These are phyloP conservation scores for Odobenus rosmarus DNA, from an alignment of 2,113 vertebrate species.

Conservation along the genomic window DNA sequence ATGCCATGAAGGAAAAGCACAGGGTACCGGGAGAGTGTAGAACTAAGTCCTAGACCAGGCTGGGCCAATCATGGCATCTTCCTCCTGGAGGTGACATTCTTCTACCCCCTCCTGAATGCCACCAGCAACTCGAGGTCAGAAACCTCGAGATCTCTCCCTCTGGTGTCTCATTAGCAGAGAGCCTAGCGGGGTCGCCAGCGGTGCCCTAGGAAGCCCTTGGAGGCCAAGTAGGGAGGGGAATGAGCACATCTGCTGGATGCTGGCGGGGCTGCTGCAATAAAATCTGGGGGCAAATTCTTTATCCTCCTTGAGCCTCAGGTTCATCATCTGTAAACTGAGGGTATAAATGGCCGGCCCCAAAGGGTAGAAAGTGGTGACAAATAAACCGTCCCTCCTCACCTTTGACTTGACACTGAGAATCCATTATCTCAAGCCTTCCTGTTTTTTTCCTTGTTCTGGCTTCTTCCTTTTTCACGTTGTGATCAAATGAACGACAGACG, in stretches of 20 bases:
- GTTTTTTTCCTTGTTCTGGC: neutral
- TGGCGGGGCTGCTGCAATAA: no score
- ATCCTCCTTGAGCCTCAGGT: neutral
- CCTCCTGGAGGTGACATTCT: neutral
- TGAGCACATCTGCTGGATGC: accelerated
- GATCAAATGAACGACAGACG: neutral
- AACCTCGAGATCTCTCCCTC: neutral
- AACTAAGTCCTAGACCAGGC: neutral
- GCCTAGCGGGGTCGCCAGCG: accelerated
- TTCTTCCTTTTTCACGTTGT: neutral
- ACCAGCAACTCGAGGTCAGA: neutral
- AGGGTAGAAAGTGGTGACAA: neutral
- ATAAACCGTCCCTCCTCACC: neutral
- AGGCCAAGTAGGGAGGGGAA: accelerated
- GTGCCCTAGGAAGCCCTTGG: neutral
- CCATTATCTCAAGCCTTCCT: neutral
- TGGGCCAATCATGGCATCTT: neutral
- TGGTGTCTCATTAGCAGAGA: neutral
- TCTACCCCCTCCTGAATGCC: neutral
- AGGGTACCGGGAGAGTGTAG: neutral
- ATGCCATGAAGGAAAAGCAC: neutral
- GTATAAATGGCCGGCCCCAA: neutral
- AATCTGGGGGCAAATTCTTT: neutral
- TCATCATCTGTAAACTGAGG: neutral
- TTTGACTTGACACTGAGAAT: neutral